Conservation (phyloP, 2,113 vertebrate species). For the Mastomys coucha region DNA sequence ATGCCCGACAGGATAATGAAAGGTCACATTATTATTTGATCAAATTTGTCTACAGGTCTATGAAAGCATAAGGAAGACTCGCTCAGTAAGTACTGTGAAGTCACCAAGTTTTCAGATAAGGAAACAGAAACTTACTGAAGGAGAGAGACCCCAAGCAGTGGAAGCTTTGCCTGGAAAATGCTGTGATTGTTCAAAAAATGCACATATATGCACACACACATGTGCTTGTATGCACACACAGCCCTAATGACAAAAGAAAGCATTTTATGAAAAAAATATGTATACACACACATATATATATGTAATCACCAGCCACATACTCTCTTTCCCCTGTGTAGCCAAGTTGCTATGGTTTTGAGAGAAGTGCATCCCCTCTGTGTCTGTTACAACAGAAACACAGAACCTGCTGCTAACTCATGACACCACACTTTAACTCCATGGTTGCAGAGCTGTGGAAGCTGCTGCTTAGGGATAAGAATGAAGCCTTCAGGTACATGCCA, state of each 20-base stretch:
- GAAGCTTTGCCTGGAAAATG: neutral
- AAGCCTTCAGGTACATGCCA: slow-evolving; percentile 5
- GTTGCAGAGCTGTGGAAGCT: neutral
- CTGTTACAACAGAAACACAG: neutral
- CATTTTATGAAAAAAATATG: neutral
- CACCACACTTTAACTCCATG: neutral
- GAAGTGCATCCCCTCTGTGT: neutral
- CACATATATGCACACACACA: neutral
- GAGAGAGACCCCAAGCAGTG: neutral
- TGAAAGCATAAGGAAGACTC: slow-evolving; percentile 15
- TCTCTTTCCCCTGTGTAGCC: neutral
- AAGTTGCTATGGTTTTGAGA: neutral
- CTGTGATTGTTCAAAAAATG: slow-evolving; percentile 7
- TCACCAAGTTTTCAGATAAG: neutral
- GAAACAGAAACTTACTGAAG: slow-evolving; percentile 6
- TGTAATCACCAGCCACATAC: neutral
- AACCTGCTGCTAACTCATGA: neutral
- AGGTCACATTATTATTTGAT: neutral
- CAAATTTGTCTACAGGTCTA: neutral
- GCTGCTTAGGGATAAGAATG: neutral
- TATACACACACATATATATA: too few relatives aligned
- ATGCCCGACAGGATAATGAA: neutral
- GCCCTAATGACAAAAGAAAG: neutral
- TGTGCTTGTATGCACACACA: neutral
- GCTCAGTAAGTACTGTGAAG: neutral